Percentiles rank a stretch among this genome's conserved stretches.
phyloP scores from a whole-genome alignment of 2,797 vertebrate genomes.

The Okamejei kenojei region DNA sequence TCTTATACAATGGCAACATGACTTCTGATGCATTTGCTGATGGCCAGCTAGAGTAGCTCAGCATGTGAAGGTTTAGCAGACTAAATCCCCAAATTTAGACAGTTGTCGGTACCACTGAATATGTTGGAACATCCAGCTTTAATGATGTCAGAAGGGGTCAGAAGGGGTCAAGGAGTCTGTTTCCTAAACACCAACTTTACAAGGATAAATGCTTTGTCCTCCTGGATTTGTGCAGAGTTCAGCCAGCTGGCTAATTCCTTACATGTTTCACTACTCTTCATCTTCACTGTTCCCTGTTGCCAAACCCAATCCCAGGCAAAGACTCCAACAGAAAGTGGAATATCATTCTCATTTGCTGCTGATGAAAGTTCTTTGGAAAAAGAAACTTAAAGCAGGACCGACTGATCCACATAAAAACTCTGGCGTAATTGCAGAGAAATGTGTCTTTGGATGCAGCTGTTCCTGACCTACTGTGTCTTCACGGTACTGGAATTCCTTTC shows the following conservation, averaged over 20 bases:
- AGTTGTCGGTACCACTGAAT: neutral
- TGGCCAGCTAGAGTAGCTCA: neutral
- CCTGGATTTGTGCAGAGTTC: neutral
- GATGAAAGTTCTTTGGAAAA: neutral
- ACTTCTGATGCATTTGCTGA: neutral
- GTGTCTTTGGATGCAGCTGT: neutral
- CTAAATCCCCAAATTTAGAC: neutral
- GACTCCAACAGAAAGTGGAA: neutral
- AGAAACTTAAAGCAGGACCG: no score
- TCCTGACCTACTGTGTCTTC: neutral
- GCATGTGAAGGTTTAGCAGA: neutral
- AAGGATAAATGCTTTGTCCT: neutral
- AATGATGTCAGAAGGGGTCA: neutral
- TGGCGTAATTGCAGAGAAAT: slow-evolving; percentile 5
- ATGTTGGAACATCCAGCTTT: neutral
- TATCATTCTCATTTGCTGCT: neutral
- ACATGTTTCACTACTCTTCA: neutral
- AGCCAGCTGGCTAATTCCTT: neutral
- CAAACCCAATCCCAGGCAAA: neutral
- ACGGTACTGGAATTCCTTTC: neutral
- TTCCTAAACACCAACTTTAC: neutral
- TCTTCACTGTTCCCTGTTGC: neutral
- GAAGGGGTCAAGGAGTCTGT: neutral
- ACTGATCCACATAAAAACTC: neutral
- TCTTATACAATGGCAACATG: no score